A percentile compares a stretch with the other conserved stretches of the same genome.
These are phyloP conservation scores for Agonopterix heracliana DNA, from an alignment of 2,888 invertebrate species.

Conservation along the genomic window DNA sequence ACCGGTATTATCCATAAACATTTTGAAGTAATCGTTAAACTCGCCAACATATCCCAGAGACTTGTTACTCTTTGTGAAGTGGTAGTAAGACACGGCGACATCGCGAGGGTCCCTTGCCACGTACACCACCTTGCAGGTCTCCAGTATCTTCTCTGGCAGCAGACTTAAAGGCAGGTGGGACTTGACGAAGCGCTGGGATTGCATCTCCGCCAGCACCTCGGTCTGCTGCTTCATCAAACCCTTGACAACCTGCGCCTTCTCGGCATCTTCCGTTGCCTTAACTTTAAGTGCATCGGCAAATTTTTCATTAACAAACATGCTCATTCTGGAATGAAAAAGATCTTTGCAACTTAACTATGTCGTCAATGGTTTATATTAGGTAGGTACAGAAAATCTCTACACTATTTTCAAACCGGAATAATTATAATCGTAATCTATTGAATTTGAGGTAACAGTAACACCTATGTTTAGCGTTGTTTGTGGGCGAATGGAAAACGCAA, in stretches of 20 bases:
- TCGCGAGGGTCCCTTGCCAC: slow-evolving; percentile 88
- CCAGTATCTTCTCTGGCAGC: slow-evolving; percentile 74
- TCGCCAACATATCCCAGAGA: slow-evolving; percentile 74
- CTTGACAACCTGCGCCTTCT: slow-evolving; percentile 13
- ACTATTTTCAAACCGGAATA: too few species aligned
- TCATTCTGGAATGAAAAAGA: not conserved
- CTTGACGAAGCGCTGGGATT: slow-evolving; percentile 29
- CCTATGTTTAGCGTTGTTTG: not conserved
- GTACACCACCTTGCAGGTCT: slow-evolving; percentile 76
- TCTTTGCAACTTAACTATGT: not conserved
- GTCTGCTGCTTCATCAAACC: not conserved
- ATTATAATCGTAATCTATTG: not conserved
- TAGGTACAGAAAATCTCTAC: not conserved
- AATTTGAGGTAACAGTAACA: too few species aligned
- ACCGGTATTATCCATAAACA: not conserved
- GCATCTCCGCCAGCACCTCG: not conserved
- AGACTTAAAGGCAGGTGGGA: slow-evolving; percentile 83
- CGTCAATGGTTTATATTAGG: not conserved
- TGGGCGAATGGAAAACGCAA: not conserved
- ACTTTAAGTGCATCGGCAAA: not conserved
- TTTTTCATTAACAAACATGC: not conserved
- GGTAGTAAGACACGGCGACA: slow-evolving; percentile 83
- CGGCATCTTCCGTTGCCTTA: not conserved
- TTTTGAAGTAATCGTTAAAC: slow-evolving; percentile 44
- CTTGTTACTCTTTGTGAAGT: slow-evolving; percentile 14